Base-by-base conservation (phyloP, 2,888 invertebrate species). In the Dilophus febrilis region DNA sequence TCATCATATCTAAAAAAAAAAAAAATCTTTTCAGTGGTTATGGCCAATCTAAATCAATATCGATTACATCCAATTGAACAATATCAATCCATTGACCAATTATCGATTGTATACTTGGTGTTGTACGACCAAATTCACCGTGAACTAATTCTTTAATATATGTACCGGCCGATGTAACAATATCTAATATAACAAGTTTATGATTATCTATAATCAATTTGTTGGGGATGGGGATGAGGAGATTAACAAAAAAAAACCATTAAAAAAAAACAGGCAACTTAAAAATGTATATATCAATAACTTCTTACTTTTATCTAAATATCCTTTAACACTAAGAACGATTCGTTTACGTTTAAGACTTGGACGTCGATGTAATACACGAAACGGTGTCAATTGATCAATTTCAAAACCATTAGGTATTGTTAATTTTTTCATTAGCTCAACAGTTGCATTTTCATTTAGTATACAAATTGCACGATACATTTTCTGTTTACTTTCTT, bases 61-160 rank as follows among this genome's bases (percentile, higher is more conserved):
- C 67, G 39, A 73, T 70, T 3, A 97, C 95, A 65, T 95, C 95
- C 6, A 97, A 65, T 28, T 90, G 83, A n/a, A 91, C 64, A 49
- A 98, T 85, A 59, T 97, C 97, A 6, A 84, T 74, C 22, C 71
- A 68, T 22, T 65, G 61, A 1, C 73, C 72, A 29, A 91, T 64
- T 32, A 88, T 64, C 16, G 72, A 68, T 1, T 72, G 64, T 19
- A 95, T 64, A 50, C 72, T 77, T 0, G 97, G 97, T 10, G 55
- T 58, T 1, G 92, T 91, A 48, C 97, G 69, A 2, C 87, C 84
- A 56, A 94, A 83, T 27, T 27, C 27, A 3, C 95, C 90, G 64
- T 97, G 92, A 16, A 88, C 84, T 66, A 97, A 87, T 66, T 98
- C 97, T 64, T 98, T 98, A 2, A 98, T 77, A 58, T 98, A 98